These are phyloP conservation scores for Drosophila parabipectinata DNA, from an alignment of 1,140 invertebrate genomes.

Conservation along the genomic window DNA sequence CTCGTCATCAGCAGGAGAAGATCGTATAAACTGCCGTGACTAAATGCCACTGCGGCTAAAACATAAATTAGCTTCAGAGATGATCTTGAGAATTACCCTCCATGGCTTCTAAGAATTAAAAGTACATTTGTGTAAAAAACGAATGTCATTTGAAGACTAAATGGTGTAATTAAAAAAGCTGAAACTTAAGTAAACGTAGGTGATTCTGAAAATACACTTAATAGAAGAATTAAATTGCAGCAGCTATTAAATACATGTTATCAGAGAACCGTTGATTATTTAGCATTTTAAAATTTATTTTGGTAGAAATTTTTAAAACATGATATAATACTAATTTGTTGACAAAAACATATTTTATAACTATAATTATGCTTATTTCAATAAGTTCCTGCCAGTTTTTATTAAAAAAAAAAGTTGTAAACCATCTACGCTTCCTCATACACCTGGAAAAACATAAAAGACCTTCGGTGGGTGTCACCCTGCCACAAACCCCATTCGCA, in stretches of 20 bases:
- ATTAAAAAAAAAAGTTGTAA: neutral
- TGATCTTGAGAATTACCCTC: slow-evolving; percentile 1
- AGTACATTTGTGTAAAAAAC: neutral
- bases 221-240: neutral
- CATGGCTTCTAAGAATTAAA: slow-evolving; percentile 4
- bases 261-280: neutral
- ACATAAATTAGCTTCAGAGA: slow-evolving; percentile 7
- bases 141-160: neutral
- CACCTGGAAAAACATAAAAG: neutral
- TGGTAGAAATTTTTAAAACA: too few relatives aligned
- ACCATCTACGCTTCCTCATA: neutral
- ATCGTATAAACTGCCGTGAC: slow-evolving; percentile 9
- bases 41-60: slow-evolving; percentile 9
- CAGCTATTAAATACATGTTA: neutral
- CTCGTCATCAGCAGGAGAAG: slow-evolving; percentile 32
- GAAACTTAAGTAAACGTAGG: neutral
- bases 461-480: slow-evolving; percentile 48
- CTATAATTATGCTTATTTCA: too few relatives aligned
- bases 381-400: too few relatives aligned
- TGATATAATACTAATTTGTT: too few relatives aligned
- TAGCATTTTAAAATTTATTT: too few relatives aligned
- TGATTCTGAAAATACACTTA: neutral
- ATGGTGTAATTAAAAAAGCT: neutral
- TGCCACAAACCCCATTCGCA: slow-evolving; percentile 55
- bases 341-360: too few relatives aligned